Evolutionary conservation across 2,888 invertebrate species (phyloP).

Genomic region (Parascotia fuliginaria): DNA sequence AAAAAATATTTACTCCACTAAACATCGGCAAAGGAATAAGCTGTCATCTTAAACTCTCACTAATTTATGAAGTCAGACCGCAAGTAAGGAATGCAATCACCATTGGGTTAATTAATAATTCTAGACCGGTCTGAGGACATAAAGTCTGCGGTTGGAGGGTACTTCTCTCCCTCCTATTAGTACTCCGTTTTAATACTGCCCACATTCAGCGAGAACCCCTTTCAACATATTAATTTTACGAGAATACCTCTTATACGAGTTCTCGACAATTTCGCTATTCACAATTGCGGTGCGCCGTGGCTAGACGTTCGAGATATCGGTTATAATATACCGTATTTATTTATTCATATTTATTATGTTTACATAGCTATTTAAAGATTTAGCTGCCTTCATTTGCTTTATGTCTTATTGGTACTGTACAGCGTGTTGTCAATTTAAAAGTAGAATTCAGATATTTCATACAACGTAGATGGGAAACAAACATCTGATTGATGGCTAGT

Average conservation of each 20-base stretch:
- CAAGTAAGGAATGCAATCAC: slow-evolving; percentile 78
- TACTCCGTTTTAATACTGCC: slow-evolving; percentile 76
- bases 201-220: slow-evolving; percentile 72
- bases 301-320: slow-evolving; percentile 35
- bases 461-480: too few species aligned
- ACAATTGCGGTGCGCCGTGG: slow-evolving; percentile 44
- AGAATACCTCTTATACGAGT: slow-evolving; percentile 47
- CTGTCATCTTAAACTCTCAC: slow-evolving; percentile 41
- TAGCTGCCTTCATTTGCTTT: not conserved
- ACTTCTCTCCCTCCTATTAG: slow-evolving; percentile 66
- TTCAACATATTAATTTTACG: slow-evolving; percentile 79
- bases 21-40: slow-evolving; percentile 12
- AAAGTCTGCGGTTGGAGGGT: slow-evolving; percentile 72
- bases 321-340: slow-evolving; percentile 11
- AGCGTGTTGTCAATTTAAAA: too few species aligned
- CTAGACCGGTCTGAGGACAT: slow-evolving; percentile 79
- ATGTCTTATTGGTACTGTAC: too few species aligned
- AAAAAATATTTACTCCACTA: slow-evolving; percentile 5
- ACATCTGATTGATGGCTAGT: too few species aligned
- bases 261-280: slow-evolving; percentile 44
- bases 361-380: not conserved
- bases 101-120: slow-evolving; percentile 83
- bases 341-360: not conserved
- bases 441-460: too few species aligned
- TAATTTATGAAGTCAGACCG: slow-evolving; percentile 62